Evolutionary conservation across 2,888 invertebrate species (phyloP), one percentile per base, ranked within the genome.

Genomic region (Cheilosia urbana): DNA sequence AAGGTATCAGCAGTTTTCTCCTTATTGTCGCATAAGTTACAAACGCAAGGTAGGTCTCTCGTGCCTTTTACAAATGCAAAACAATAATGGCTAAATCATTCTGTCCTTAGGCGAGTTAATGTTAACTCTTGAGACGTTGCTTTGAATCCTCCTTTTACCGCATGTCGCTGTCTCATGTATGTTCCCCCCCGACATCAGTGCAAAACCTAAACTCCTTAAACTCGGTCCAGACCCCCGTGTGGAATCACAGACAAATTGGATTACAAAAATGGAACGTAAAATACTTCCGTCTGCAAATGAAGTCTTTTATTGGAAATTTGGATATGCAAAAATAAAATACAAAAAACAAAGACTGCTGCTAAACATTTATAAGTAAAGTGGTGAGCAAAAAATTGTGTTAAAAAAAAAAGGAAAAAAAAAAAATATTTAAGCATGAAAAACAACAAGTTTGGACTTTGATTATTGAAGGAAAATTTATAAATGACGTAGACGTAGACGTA

Each of bases 1-100:
- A 65, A 53, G 40, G 53, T 58, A 69, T 69, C 80, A 71, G 42
- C 69, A 51, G 51, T 51, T 51, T 47, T 68, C 55, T 75, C 76
- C 55, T 45, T 51, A 15, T 58, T 63, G 27, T 27, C 49, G 11
- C 15, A 27, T 9, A 27, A 47, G 40, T 27, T 19, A 75, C 51
- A 49, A 45, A 49, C 17, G 40, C 37, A 75, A 68, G 80, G 80
- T 80, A 73, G 5, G 53, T n/a, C 4, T 21, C 21, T 5, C 1
- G 13, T 15, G 6, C 19, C 15, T 19, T 11, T 63, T 24, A 27
- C 27, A 53, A 17, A 37, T 37, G 37, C 34, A 53, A 42, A 11
- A 51, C 9, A 30, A 55, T 40, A 24, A 60, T n/a, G 21, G 15
- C n/a, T 37, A 27, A 62, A 60, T 4, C 30, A 17, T 63, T 66